Percentiles rank a stretch among this genome's conserved stretches.
phyloP scores from a whole-genome alignment of 2,113 vertebrate species.

The Xyliphius kryptos region DNA sequence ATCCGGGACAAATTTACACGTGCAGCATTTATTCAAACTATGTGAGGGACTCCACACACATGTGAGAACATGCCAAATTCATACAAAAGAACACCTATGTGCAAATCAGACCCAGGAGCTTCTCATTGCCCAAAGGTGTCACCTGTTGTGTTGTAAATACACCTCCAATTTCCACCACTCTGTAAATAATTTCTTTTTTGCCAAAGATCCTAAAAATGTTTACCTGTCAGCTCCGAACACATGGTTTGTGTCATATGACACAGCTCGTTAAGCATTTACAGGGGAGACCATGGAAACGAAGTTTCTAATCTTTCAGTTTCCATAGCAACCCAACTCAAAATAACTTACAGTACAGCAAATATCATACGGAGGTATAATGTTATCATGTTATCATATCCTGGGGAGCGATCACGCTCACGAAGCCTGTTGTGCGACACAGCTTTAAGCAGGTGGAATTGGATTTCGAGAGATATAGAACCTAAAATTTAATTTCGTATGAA shows the following conservation, averaged over 20 bases:
- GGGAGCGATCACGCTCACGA: not conserved
- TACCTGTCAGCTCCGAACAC: not conserved
- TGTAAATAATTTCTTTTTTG: no score
- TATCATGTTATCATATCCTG: not conserved
- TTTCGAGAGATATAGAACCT: not conserved
- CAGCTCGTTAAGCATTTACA: constrained; percentile 4
- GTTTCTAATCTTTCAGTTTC: constrained; percentile 19
- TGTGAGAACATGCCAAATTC: no score
- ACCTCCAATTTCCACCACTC: no score
- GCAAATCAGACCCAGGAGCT: no score
- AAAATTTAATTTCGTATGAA: no score
- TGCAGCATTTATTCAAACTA: no score
- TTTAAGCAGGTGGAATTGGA: not conserved
- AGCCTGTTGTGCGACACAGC: not conserved
- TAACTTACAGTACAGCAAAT: constrained; percentile 1
- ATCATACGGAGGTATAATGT: not conserved
- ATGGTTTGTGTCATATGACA: not conserved
- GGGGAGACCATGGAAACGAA: constrained; percentile 7
- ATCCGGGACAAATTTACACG: no score
- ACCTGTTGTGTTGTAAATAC: no score
- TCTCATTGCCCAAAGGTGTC: no score
- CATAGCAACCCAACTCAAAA: constrained; percentile 26
- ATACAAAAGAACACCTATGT: no score
- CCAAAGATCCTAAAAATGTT: not conserved
- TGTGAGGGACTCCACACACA: no score